Conservation (phyloP, 2,113 vertebrate genomes). For the Aramus guarauna region DNA sequence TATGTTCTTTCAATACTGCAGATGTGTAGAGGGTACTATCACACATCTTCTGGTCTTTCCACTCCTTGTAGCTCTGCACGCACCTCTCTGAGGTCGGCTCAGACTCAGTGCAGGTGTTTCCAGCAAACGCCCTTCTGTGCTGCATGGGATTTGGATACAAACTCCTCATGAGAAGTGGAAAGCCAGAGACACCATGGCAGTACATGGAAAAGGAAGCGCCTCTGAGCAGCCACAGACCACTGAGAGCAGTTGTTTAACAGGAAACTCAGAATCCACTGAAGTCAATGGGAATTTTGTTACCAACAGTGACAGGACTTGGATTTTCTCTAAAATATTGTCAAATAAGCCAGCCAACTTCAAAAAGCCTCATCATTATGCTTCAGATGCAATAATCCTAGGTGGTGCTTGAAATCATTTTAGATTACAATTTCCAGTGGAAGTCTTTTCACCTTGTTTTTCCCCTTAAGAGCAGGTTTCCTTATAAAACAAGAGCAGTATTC, state of each 20-base stretch:
- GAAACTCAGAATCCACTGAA: not conserved
- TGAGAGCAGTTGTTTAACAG: not conserved
- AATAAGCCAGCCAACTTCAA: not conserved
- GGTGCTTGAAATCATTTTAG: not conserved
- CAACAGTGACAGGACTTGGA: not conserved
- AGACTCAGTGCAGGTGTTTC: not conserved
- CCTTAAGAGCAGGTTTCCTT: not conserved
- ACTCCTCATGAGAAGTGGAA: not conserved
- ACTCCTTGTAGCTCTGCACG: not conserved
- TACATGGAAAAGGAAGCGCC: not conserved
- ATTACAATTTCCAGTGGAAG: not conserved
- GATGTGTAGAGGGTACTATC: not conserved
- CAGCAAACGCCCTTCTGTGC: not conserved
- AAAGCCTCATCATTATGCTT: not conserved
- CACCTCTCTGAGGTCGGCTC: not conserved
- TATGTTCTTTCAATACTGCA: not conserved
- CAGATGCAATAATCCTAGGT: not conserved
- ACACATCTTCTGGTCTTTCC: not conserved
- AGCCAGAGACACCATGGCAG: not conserved
- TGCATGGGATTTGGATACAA: not conserved
- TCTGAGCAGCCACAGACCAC: not conserved
- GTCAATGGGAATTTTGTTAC: not conserved
- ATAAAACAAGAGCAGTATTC: not conserved
- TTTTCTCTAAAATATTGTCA: not conserved
- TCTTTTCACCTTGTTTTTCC: not conserved